A percentile compares a stretch with the other conserved stretches of the same genome.
phyloP scores from a whole-genome alignment of 2,113 vertebrate species.

The Megalops atlanticus region DNA sequence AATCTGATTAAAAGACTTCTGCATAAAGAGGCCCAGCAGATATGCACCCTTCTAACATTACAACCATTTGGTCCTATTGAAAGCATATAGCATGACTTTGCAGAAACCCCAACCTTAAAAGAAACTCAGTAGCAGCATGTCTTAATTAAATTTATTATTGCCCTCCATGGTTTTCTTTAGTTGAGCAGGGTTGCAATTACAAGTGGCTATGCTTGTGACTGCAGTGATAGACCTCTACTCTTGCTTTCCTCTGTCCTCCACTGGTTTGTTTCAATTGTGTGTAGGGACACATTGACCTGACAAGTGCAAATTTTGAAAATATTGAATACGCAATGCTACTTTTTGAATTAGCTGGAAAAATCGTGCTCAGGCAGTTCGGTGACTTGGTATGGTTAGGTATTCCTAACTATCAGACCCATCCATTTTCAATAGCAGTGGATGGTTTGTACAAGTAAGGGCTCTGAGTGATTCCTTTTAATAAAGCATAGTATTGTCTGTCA shows the following conservation, averaged over 20 bases:
- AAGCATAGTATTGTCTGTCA: too few relatives aligned
- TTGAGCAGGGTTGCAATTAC: neutral
- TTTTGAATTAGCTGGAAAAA: neutral
- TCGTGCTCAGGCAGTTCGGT: neutral
- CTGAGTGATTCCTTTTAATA: too few relatives aligned
- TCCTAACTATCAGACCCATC: neutral
- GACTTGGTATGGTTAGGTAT: neutral
- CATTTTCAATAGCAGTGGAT: neutral
- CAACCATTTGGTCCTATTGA: neutral
- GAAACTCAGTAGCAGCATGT: neutral
- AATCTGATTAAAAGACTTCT: neutral
- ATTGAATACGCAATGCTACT: neutral
- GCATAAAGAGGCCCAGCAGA: neutral
- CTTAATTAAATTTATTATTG: neutral
- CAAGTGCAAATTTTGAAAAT: neutral
- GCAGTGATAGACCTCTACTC: neutral
- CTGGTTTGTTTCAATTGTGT: neutral
- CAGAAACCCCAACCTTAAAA: neutral
- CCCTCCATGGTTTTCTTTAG: neutral
- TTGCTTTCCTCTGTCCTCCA: neutral
- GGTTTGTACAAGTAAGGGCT: too few relatives aligned
- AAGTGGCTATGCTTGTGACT: neutral
- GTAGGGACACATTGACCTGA: neutral
- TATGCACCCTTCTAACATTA: neutral
- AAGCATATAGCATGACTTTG: neutral